These are phyloP conservation scores for Morone chrysops DNA, from an alignment of 2,113 vertebrate species.

Conservation along the genomic window DNA sequence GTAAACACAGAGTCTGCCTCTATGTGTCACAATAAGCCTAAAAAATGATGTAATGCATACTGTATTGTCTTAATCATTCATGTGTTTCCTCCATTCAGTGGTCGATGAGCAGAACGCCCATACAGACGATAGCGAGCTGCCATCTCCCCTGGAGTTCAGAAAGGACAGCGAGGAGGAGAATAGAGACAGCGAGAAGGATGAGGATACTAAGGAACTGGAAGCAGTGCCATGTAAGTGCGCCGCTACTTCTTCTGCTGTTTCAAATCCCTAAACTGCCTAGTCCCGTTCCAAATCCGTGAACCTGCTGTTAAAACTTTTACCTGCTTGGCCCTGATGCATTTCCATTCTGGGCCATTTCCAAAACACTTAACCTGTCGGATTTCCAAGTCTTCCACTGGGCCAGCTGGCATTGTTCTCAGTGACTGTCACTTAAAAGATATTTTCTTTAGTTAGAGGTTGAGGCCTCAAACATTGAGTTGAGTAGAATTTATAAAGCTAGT, in stretches of 20 bases:
- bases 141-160: slow-evolving; percentile 86
- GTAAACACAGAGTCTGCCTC: no score
- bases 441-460: no score
- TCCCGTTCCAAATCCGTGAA: background rate
- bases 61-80: no score
- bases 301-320: background rate
- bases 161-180: slow-evolving; percentile 90
- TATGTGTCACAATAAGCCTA: no score
- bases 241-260: background rate
- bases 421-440: background rate
- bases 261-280: background rate
- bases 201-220: slow-evolving; percentile 90
- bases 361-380: slow-evolving; percentile 25
- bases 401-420: slow-evolving; percentile 20
- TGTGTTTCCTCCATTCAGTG: slow-evolving; percentile 77
- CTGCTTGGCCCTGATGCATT: background rate
- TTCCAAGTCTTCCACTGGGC: slow-evolving; percentile 1
- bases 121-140: slow-evolving; percentile 86
- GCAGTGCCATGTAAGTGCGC: slow-evolving; percentile 82
- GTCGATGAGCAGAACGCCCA: slow-evolving; percentile 94
- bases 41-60: no score
- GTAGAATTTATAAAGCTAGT: no score
- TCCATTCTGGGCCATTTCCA: slow-evolving; percentile 2
- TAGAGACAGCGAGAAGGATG: slow-evolving; percentile 92
- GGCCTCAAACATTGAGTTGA: no score